Evolutionary conservation across 1,140 invertebrate genomes (phyloP).

Genomic region (Yoshiicerus persimilis): DNA sequence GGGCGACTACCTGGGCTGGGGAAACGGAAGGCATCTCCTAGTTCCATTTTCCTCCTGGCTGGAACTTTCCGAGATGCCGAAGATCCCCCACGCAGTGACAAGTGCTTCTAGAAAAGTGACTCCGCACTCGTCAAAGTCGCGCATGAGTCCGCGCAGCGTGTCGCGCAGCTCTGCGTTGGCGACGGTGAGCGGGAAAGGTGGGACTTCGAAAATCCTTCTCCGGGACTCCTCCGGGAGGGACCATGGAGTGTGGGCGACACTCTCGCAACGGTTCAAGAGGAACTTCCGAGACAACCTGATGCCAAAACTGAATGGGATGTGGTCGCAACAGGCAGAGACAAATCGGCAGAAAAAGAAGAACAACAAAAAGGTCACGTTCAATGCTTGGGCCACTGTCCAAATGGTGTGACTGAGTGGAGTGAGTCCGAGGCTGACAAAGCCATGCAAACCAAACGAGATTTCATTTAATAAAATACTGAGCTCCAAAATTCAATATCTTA

Average conservation of each 20-base stretch:
- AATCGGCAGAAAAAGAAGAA: slow-evolving; percentile 41
- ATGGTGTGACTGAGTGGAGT: slow-evolving; percentile 35
- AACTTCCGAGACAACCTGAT: slow-evolving; percentile 47
- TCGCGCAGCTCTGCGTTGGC: slow-evolving; percentile 18
- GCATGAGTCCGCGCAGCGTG: not conserved
- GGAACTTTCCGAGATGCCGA: slow-evolving; percentile 43
- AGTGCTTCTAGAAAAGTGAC: not conserved
- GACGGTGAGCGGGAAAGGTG: slow-evolving; percentile 24
- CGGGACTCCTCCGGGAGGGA: slow-evolving; percentile 34
- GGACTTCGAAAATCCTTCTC: slow-evolving; percentile 46
- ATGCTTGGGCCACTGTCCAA: slow-evolving; percentile 49
- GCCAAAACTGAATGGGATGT: slow-evolving; percentile 48
- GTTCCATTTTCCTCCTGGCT: slow-evolving; percentile 49
- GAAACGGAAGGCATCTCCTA: slow-evolving; percentile 39
- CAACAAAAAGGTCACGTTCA: slow-evolving; percentile 49
- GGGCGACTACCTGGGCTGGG: slow-evolving; percentile 26
- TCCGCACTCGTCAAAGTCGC: not conserved
- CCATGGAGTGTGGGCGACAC: slow-evolving; percentile 45
- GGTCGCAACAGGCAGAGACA: slow-evolving; percentile 28
- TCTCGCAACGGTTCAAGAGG: slow-evolving; percentile 45
- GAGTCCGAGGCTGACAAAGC: too few relatives aligned
- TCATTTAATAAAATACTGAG: not conserved
- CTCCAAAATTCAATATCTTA: not conserved
- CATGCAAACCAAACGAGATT: not conserved
- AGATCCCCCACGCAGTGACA: slow-evolving; percentile 23